Base-by-base conservation (phyloP, 2,888 invertebrate genomes). In the Drosophila pegasa region DNA sequence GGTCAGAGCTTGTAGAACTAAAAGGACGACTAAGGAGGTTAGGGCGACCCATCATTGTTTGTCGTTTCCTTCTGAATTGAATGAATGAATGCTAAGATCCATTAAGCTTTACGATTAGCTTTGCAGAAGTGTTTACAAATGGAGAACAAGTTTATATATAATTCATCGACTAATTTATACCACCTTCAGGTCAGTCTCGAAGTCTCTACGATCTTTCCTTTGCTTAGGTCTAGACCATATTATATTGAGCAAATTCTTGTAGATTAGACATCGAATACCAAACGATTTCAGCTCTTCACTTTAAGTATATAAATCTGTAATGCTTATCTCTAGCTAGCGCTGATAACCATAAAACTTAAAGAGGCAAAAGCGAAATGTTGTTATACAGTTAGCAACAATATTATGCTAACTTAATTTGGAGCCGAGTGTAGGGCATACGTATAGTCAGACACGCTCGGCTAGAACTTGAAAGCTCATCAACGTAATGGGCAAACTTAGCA, bases 381-480 rank as follows among this genome's bases (percentile, higher is more conserved):
- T 18, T 6, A 2, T 6, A 12, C 6, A 47, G 2, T 47, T 18
- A 12, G 20, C 9, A 20, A 31, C 16, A 25, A 33, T 22, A 20
- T 48, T 9, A 52, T 18, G 25, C 18, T 25, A 37, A 37, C 4
- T n/a, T 12, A 25, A 22, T 25, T 22, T 10, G 20, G 16, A 29
- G n/a, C 31, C 14, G 4, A 2, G 33, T 16, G 20, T 1, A 43
- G 43, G 16, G 55, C 18, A 43, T 35, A 3, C 12, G 18, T 3
- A 14, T 0, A 35, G 55, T 43, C 43, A 16, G 12, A 1, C 22
- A 22, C 14, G 0, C 20, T 31, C 14, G 16, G 14, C 31, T 22
- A 16, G 8, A n/a, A 18, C 8, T 76, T 74, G 74, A 60, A 66
- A 85, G 75, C 84, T 77, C 80, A 80, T 83, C 87, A 74, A 50